These are phyloP conservation scores for Hemistola chrysoprasaria DNA, from an alignment of 2,888 invertebrate species.

Conservation along the genomic window DNA sequence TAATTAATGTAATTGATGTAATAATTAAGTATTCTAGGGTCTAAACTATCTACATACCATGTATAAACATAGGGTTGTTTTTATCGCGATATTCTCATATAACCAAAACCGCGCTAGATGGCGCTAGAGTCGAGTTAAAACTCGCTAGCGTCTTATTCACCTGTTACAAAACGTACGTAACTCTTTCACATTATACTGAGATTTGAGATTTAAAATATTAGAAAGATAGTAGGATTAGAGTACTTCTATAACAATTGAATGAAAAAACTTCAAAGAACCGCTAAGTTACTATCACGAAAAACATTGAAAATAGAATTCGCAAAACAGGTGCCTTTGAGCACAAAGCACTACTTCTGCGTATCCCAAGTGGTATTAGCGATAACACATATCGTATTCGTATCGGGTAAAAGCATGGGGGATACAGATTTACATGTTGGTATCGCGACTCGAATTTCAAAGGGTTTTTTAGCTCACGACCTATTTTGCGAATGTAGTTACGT, in stretches of 20 bases:
- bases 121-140: too few relatives aligned
- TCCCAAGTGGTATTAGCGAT: conserved; percentile 77
- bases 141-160: too few relatives aligned
- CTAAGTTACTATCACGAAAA: conserved; percentile 21
- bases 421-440: conserved; percentile 67
- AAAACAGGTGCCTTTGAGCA: conserved; percentile 74
- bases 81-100: too few relatives aligned
- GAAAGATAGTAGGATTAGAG: too few relatives aligned
- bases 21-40: too few relatives aligned
- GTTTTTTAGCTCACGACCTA: conserved; percentile 57
- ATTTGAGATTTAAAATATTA: too few relatives aligned
- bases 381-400: conserved; percentile 76
- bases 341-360: conserved; percentile 65
- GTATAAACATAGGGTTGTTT: too few relatives aligned
- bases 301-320: conserved; percentile 23
- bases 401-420: conserved; percentile 78
- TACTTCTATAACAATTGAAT: background rate
- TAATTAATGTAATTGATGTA: too few relatives aligned
- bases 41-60: too few relatives aligned
- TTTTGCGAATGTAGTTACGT: conserved; percentile 36
- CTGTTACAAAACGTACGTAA: too few relatives aligned
- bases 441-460: conserved; percentile 75
- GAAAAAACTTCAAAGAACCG: conserved; percentile 7
- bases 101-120: too few relatives aligned
- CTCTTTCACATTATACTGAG: too few relatives aligned